Evolutionary conservation across 2,113 vertebrate species (phyloP), one percentile per base, ranked within the genome.

Genomic region (Murina feae): DNA sequence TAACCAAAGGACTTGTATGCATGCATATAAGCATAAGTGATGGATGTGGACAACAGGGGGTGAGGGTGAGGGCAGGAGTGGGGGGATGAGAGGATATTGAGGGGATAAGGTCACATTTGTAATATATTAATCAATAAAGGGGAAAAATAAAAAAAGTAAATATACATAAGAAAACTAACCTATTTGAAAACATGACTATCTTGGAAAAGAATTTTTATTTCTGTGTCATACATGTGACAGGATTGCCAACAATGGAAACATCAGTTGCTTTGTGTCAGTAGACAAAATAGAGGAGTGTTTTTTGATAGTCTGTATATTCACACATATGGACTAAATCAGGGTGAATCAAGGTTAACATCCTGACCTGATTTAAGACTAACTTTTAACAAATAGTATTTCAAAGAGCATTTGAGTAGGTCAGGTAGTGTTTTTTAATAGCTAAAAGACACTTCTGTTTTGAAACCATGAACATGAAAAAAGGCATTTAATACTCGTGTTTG

Each of bases 401-500:
- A 92, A 91, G 65, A 28, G 76, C 86, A 66, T 95, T 87, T 83
- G 86, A 65, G 68, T 90, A 94, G 51, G 74, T 89, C 84, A 93
- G 84, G 86, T n/a, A 17, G 63, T 66, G 32, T 32, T 17, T n/a
- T 66, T 66, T n/a, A 66, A 32, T 66, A 66, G 63, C 30, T 65
- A 65, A 65, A 66, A 66, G 30, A 66, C 32, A 66, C 63, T n/a
- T n/a, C 32, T n/a, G 63, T 85, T 96, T 95, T 90, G 83, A 90
- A 91, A 93, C 44, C 72, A 25, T 39, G 65, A 92, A 66, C 93
- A 75, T 47, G 58, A 25, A 37, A 37, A 92, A 55, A 75, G 82
- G 92, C 72, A 95, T 95, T 96, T 94, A 83, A 47, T 51, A 84
- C n/a, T 30, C 47, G 81, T 83, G 65, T 88, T 92, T 92, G 76